A percentile compares a stretch with the other conserved stretches of the same genome.
Evolutionary conservation across 2,888 invertebrate genomes (phyloP).

Genomic region (Onchidella celtica): DNA sequence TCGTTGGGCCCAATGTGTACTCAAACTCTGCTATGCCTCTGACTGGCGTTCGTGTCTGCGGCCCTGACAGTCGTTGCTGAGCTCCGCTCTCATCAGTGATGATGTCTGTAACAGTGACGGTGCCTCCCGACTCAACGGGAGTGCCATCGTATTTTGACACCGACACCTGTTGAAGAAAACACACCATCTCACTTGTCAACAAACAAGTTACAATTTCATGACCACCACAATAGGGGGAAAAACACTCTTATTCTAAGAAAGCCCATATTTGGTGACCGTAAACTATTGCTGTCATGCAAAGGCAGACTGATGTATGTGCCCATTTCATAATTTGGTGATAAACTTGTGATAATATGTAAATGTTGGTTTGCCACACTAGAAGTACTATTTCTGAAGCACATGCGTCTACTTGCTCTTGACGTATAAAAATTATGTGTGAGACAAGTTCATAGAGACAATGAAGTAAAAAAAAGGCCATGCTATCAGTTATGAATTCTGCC

Average conservation of each 20-base stretch:
- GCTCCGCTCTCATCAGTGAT: slow-evolving; percentile 56
- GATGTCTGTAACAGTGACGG: slow-evolving; percentile 41
- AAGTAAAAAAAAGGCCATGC: no score
- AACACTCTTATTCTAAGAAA: background rate
- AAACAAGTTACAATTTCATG: background rate
- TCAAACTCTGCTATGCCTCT: slow-evolving; percentile 74
- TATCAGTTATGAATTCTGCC: no score
- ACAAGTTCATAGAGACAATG: no score
- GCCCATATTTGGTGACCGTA: no score
- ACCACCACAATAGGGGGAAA: background rate
- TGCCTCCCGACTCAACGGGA: slow-evolving; percentile 56
- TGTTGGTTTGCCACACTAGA: no score
- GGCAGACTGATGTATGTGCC: no score
- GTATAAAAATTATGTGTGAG: no score
- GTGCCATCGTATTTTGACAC: slow-evolving; percentile 96
- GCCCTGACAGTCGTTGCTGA: slow-evolving; percentile 36
- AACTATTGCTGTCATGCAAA: no score
- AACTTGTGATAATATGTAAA: no score
- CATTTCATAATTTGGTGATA: no score
- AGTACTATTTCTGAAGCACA: no score
- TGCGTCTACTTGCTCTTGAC: no score
- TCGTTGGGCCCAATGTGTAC: slow-evolving; percentile 60
- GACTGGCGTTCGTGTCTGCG: slow-evolving; percentile 63
- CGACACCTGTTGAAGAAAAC: slow-evolving; percentile 84
- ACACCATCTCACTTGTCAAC: background rate